Conservation (phyloP, 2,888 invertebrate genomes). For the Yponomeuta sedellus region DNA sequence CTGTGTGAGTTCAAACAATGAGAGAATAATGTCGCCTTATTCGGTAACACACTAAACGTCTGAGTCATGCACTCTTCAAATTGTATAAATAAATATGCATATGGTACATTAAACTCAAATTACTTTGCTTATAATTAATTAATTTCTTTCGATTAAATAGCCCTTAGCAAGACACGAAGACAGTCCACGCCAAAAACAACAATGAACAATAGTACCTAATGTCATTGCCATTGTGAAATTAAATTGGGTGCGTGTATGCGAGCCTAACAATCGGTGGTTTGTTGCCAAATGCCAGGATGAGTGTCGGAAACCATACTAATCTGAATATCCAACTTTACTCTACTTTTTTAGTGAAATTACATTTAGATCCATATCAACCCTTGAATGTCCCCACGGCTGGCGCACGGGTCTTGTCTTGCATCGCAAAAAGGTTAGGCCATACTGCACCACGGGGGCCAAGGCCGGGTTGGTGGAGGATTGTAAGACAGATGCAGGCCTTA, state of each 20-base stretch:
- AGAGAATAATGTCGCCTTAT: not conserved
- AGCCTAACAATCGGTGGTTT: constrained; percentile 22
- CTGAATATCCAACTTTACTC: not conserved
- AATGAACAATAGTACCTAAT: constrained; percentile 36
- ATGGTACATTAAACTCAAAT: not conserved
- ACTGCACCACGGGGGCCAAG: too few relatives aligned
- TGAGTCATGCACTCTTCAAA: not conserved
- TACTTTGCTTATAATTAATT: not conserved
- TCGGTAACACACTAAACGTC: not conserved
- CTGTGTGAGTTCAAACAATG: not conserved
- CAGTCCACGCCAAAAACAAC: constrained; percentile 14
- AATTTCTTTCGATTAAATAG: not conserved
- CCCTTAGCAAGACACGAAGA: constrained; percentile 7
- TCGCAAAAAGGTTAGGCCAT: too few relatives aligned
- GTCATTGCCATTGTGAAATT: constrained; percentile 34
- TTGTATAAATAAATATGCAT: not conserved
- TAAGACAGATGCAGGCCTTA: too few relatives aligned
- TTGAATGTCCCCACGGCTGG: too few relatives aligned
- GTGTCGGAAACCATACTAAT: not conserved
- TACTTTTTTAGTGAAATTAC: not conserved
- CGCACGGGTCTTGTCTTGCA: too few relatives aligned
- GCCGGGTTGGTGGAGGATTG: too few relatives aligned
- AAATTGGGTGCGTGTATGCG: constrained; percentile 25
- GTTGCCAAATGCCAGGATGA: constrained; percentile 24
- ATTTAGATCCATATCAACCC: too few relatives aligned